phyloP scores from a whole-genome alignment of 2,888 invertebrate species.

The Muscina levida region DNA sequence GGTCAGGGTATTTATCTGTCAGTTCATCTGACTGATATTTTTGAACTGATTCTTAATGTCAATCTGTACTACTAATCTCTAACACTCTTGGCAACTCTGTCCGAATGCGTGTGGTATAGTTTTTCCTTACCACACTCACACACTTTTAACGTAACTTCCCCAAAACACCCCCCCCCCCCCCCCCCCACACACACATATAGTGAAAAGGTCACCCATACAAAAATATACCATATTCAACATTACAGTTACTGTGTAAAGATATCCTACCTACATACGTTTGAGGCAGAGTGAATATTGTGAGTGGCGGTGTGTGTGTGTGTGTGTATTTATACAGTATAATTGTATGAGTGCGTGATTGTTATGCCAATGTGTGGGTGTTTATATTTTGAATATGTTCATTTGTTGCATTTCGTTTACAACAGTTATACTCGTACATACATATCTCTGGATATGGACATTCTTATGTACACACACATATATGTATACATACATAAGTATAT shows the following conservation, averaged over 20 bases:
- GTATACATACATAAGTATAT: background rate
- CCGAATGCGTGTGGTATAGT: conserved; percentile 27
- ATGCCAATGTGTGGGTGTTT: conserved; percentile 17
- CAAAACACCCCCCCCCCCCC: background rate
- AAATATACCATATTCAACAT: background rate
- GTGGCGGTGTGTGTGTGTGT: background rate
- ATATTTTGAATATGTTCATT: conserved; percentile 15
- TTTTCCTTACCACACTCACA: conserved; percentile 8
- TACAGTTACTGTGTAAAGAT: conserved; percentile 1
- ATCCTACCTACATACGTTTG: conserved; percentile 10
- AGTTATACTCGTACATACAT: conserved; percentile 4
- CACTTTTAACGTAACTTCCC: background rate
- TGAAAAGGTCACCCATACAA: conserved; percentile 50
- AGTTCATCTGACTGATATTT: too few relatives aligned
- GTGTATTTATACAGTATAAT: too few relatives aligned
- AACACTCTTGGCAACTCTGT: background rate
- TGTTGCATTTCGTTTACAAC: conserved; percentile 15
- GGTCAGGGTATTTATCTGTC: too few relatives aligned
- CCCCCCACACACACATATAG: background rate
- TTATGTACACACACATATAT: background rate
- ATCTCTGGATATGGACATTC: background rate
- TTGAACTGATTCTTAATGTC: too few relatives aligned
- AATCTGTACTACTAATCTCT: too few relatives aligned
- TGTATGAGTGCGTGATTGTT: conserved; percentile 9
- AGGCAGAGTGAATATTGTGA: background rate